phyloP scores from a whole-genome alignment of 2,113 vertebrate genomes.

The Alethe castanea region DNA sequence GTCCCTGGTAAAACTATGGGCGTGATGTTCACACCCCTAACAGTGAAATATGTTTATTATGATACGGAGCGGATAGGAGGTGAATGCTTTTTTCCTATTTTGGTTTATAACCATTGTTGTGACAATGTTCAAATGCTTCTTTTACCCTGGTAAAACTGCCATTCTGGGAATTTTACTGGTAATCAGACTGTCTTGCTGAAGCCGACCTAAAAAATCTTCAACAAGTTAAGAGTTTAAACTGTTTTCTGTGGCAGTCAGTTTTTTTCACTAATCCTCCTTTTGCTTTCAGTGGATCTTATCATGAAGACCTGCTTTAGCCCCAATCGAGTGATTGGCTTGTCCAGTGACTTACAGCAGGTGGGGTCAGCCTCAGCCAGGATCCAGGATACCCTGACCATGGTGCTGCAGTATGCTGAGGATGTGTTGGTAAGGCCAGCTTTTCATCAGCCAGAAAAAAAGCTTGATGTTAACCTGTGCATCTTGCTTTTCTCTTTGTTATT shows the following conservation, averaged over 20 bases:
- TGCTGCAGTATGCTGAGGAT: constrained; percentile 92
- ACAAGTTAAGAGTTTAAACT: background rate
- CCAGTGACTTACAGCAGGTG: constrained; percentile 95
- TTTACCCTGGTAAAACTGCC: background rate
- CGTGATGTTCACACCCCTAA: constrained; percentile 96
- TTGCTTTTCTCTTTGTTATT: background rate
- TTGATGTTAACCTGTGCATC: background rate
- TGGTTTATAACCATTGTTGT: background rate
- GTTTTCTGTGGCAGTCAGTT: background rate
- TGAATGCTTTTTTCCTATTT: constrained; percentile 65
- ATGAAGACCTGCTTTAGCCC: constrained; percentile 88
- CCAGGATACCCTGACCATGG: constrained; percentile 90
- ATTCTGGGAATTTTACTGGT: background rate
- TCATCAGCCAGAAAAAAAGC: background rate
- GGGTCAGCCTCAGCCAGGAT: constrained; percentile 83
- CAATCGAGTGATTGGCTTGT: constrained; percentile 87
- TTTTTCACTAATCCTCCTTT: background rate
- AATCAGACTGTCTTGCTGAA: background rate
- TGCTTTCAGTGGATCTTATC: constrained; percentile 87
- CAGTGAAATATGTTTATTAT: constrained; percentile 91
- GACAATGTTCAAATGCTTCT: background rate
- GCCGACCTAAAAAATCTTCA: background rate
- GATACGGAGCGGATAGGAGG: constrained; percentile 97
- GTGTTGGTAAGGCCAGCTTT: constrained; percentile 84
- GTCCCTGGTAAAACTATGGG: constrained; percentile 95